Evolutionary conservation across 1,140 invertebrate species (phyloP), one percentile per base, ranked within the genome.

Genomic region (Drosophila rufa): DNA sequence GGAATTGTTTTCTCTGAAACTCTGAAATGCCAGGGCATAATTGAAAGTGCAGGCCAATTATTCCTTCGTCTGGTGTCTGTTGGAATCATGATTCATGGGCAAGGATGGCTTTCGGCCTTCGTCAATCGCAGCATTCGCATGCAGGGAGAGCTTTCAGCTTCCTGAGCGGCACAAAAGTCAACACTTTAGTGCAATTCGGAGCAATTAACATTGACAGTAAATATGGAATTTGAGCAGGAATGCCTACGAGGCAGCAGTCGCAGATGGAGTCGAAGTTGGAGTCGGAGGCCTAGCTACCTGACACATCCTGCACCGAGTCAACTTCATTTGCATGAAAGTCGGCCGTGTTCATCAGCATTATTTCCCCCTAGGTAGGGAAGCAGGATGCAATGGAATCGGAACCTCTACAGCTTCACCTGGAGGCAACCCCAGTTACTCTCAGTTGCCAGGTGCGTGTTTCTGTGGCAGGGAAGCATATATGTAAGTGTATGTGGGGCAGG

Each of bases 141-240:
- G 81, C 60, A 60, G 77, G 40, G 36, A 59, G 56, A 75, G 50
- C 75, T 74, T 83, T 74, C 80, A 69, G 79, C 73, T 83, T 89
- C 84, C 83, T 80, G 80, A 69, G 76, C 57, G 76, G 45, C 80
- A 86, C 66, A 83, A 80, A 80, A 87, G 83, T 87, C 83, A 87
- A 87, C 83, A 87, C 80, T 89, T 87, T 87, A 80, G 77, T 84
- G 83, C 83, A 87, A 89, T 89, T 89, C 75, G 43, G 50, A 83
- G 84, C 83, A 86, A 87, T 87, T 87, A 89, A 89, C 83, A 80
- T 84, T 89, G 83, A 78, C 83, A 87, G 83, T 87, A 87, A 87
- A 87, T 87, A 87, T 87, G 80, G 85, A 89, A 87, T 89, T 89
- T 89, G 76, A 67, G 73, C 68, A 80, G 86, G 89, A 84, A 89